phyloP scores from a whole-genome alignment of 2,888 invertebrate genomes.

The Epicampocera succincta region DNA sequence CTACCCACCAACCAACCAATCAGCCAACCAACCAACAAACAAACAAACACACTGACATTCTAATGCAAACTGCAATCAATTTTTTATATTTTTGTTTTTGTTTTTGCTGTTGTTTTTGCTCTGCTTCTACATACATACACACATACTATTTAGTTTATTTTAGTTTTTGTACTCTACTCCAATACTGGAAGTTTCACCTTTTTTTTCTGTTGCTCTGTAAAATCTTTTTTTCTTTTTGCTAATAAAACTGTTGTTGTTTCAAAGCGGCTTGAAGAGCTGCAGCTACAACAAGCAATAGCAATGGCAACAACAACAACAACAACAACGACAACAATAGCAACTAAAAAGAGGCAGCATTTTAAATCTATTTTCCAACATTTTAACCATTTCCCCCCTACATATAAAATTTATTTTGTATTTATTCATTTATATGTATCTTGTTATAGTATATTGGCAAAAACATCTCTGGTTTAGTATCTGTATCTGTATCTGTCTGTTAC shows the following conservation, averaged over 20 bases:
- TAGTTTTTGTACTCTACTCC: constrained; percentile 62
- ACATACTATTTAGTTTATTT: constrained; percentile 53
- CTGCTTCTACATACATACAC: constrained; percentile 2
- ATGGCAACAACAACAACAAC: not conserved
- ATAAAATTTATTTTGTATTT: constrained; percentile 35
- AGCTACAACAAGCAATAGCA: constrained; percentile 2
- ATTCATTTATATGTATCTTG: not conserved
- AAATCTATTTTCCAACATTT: constrained; percentile 64
- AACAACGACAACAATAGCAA: not conserved
- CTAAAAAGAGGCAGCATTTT: constrained; percentile 50
- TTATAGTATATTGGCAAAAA: constrained; percentile 15
- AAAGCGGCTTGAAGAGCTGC: constrained; percentile 42
- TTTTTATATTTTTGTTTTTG: too few species aligned
- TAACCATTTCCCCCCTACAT: constrained; percentile 27
- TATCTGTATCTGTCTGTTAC: constrained; percentile 13
- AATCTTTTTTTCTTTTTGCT: constrained; percentile 1
- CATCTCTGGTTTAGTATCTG: constrained; percentile 26
- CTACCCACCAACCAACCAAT: constrained; percentile 44
- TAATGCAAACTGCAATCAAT: constrained; percentile 23
- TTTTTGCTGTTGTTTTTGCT: not conserved
- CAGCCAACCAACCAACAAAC: constrained; percentile 39
- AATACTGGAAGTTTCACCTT: constrained; percentile 67
- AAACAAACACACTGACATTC: constrained; percentile 42
- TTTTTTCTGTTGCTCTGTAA: constrained; percentile 20
- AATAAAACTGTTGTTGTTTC: constrained; percentile 22